phyloP scores from a whole-genome alignment of 2,888 invertebrate genomes.

The Ichneumoninae sp. region DNA sequence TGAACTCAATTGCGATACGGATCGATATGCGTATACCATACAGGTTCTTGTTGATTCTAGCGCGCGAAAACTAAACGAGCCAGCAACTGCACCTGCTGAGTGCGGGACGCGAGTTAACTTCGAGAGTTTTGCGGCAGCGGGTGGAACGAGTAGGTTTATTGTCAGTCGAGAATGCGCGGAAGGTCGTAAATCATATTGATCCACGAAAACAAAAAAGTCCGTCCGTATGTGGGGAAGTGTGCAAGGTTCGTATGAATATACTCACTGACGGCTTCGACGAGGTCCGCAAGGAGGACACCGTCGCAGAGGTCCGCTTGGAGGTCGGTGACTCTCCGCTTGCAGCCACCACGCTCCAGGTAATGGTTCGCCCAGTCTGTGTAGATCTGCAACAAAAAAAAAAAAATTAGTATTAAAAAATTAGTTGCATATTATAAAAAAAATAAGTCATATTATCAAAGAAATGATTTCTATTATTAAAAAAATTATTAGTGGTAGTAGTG shows the following conservation, averaged over 20 bases:
- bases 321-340: conserved; percentile 93
- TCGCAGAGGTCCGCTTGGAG: conserved; percentile 96
- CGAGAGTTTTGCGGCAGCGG: conserved; percentile 16
- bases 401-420: too few species aligned
- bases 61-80: conserved; percentile 12
- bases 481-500: too few species aligned
- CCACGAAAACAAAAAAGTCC: conserved; percentile 1
- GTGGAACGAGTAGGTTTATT: conserved; percentile 30
- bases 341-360: conserved; percentile 96
- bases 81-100: conserved; percentile 18
- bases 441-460: too few species aligned
- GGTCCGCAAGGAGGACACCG: conserved; percentile 95
- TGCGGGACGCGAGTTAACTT: background rate
- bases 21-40: conserved; percentile 1
- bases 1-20: conserved; percentile 1
- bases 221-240: background rate
- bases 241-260: conserved; percentile 75
- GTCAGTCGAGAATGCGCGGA: conserved; percentile 47
- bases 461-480: too few species aligned
- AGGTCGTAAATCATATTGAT: conserved; percentile 59
- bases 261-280: conserved; percentile 97
- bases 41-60: background rate
- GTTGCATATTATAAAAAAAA: background rate
- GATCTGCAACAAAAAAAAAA: conserved; percentile 88
- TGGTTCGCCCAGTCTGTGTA: conserved; percentile 99